Evolutionary conservation across 2,797 vertebrate genomes (phyloP), one percentile per base, ranked within the genome.

Genomic region (Austrolebias charrua): DNA sequence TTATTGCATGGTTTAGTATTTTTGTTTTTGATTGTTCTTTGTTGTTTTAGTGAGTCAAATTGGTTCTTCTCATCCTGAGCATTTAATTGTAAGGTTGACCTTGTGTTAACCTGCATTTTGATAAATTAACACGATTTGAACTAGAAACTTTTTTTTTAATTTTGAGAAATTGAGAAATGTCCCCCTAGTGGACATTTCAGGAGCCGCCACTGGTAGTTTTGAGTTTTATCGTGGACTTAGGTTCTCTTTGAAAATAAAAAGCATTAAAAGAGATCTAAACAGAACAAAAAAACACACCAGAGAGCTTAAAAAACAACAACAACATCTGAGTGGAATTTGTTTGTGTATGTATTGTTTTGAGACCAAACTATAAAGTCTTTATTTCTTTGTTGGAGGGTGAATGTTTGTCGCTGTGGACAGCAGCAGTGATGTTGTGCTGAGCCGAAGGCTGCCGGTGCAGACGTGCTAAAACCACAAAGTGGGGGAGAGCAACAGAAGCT

Each of bases 401-500:
- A 18, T 54, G 38, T 53, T 64, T 49, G 63, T 55, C 64, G 48
- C 64, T 75, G 10, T 40, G 38, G 38, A 48, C 49, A 24, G 19
- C 31, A 40, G 13, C 53, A 55, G 60, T 29, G 66, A 40, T 31
- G 66, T 14, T 31, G 66, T 16, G 74, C 47, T 40, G 38, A 40
- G 38, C 38, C 47, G 76, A 76, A 35, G 75, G 74, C 78, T 78
- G 71, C 76, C 76, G 57, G 54, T 42, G 18, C 18, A 56, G 60
- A 62, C 53, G 56, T 55, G 44, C 60, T 80, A 78, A 62, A 29
- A 62, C 60, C 74, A 75, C 78, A 69, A 72, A 82, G 49, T 50
- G 73, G 62, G 64, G 10, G 62, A 78, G 71, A 52, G 63, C 73
- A 83, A 73, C 84, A 81, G 81, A 88, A 82, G 79, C 82, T 81